Base-by-base conservation (phyloP, 2,797 vertebrate genomes). In the Chelmon rostratus region DNA sequence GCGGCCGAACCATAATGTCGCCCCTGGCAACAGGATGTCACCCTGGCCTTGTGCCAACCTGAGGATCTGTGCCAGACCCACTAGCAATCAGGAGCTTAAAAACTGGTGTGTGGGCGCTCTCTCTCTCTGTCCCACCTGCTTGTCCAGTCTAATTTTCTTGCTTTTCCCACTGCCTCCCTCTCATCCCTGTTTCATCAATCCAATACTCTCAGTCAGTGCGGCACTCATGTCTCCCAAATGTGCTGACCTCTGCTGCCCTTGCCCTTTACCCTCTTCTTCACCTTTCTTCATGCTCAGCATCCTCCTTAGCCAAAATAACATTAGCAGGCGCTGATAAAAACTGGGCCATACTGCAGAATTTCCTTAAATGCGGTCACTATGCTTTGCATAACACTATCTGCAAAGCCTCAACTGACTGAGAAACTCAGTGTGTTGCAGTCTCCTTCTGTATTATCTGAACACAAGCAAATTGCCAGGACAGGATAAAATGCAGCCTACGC, bases 1-100 rank as follows among this genome's bases (percentile, higher is more conserved):
- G 64, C 44, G 57, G 88, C 88, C 81, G 79, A 86, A 91, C 90
- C 90, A 88, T 87, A 90, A 93, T 86, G 91, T 93, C 86, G 92
- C 94, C 93, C 91, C 91, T 94, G 94, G 95, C 94, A 95, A 94
- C 94, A 91, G 89, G 88, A 93, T 94, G 92, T 91, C 87, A 91
- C 82, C 76, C 79, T 94, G 95, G 94, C 93, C 44, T 65, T 1
- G 52, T 82, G 94, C 94, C 95, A 96, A 89, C 74, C 67, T 50
- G 72, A 91, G 84, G 88, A 91, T 86, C 76, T 76, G 83, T 84
- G 92, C 92, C 92, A 92, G 85, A 84, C 86, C 85, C 82, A 84
- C 77, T 63, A 83, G 90, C 84, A 88, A 89, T 88, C 83, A 78
- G 83, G 82, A 85, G 88, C 88, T 90, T 85, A 87, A 84, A 91